These are phyloP conservation scores for Nomada fabriciana DNA, from an alignment of 2,888 invertebrate species.

Conservation along the genomic window DNA sequence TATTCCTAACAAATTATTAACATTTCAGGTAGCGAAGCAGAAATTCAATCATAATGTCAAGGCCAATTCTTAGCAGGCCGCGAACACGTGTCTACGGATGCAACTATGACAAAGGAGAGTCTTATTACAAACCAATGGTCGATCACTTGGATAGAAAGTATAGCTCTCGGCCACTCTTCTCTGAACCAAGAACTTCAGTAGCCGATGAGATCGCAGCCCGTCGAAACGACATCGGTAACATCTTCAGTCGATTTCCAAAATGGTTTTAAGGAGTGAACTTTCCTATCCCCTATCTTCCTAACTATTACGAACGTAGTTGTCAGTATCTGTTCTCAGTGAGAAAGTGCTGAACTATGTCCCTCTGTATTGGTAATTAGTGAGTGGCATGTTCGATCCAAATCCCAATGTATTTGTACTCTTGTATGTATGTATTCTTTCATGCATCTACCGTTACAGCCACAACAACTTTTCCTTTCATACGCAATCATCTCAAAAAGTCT, in stretches of 20 bases:
- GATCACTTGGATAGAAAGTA: slow-evolving; percentile 91
- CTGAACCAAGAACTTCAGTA: slow-evolving; percentile 84
- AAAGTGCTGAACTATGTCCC: slow-evolving; percentile 42
- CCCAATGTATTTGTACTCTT: slow-evolving; percentile 22
- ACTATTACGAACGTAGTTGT: slow-evolving; percentile 46
- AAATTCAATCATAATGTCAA: slow-evolving; percentile 78
- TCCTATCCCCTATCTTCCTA: slow-evolving; percentile 47
- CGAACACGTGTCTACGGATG: slow-evolving; percentile 94
- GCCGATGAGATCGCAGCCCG: slow-evolving; percentile 86
- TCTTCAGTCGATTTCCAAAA: slow-evolving; percentile 84
- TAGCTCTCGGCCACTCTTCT: slow-evolving; percentile 85
- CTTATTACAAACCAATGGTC: slow-evolving; percentile 91
- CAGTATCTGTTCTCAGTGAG: slow-evolving; percentile 51
- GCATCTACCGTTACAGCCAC: slow-evolving; percentile 37
- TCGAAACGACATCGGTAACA: slow-evolving; percentile 85
- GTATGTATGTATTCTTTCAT: slow-evolving; percentile 9
- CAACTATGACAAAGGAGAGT: slow-evolving; percentile 94
- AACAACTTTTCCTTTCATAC: slow-evolving; percentile 1
- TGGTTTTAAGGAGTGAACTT: slow-evolving; percentile 82
- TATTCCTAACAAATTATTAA: neutral
- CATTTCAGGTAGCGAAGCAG: slow-evolving; percentile 58
- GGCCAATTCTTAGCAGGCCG: slow-evolving; percentile 86
- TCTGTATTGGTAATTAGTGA: slow-evolving; percentile 34
- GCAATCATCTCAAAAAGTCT: slow-evolving; percentile 7
- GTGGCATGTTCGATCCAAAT: slow-evolving; percentile 61